A percentile compares a stretch with the other conserved stretches of the same genome.
phyloP scores from a whole-genome alignment of 2,113 vertebrate genomes.

The Solea solea region DNA sequence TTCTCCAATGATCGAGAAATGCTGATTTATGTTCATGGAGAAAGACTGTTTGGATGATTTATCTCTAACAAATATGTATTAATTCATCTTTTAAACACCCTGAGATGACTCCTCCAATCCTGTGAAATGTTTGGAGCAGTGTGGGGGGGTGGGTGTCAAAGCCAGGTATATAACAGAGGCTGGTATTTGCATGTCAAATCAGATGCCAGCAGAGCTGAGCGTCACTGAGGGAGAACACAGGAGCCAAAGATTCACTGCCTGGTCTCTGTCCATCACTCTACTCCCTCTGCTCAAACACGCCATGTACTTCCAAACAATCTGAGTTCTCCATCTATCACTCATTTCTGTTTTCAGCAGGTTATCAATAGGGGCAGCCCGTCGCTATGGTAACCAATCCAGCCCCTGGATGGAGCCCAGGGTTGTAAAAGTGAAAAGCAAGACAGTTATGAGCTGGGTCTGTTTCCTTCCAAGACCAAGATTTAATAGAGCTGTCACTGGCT shows the following conservation, averaged over 20 bases:
- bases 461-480: conserved; percentile 53
- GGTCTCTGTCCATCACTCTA: conserved; percentile 54
- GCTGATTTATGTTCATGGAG: conserved; percentile 58
- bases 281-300: conserved; percentile 55
- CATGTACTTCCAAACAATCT: conserved; percentile 55
- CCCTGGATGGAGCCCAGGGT: conserved; percentile 63
- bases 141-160: neutral
- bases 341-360: conserved; percentile 63
- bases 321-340: conserved; percentile 57
- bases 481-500: conserved; percentile 52
- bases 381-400: conserved; percentile 54
- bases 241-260: conserved; percentile 28
- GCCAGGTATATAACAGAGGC: conserved; percentile 1
- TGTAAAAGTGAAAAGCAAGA: conserved; percentile 68
- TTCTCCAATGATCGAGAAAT: conserved; percentile 53
- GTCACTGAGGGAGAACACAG: conserved; percentile 23
- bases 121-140: conserved; percentile 28
- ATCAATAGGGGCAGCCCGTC: conserved; percentile 48
- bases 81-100: conserved; percentile 29
- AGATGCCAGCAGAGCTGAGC: conserved; percentile 24
- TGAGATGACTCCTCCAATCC: conserved; percentile 28
- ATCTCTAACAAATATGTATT: conserved; percentile 33
- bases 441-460: conserved; percentile 30
- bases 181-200: conserved; percentile 19
- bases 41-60: conserved; percentile 43